Conservation (phyloP, 2,113 vertebrate species). For the Proteles cristata region DNA sequence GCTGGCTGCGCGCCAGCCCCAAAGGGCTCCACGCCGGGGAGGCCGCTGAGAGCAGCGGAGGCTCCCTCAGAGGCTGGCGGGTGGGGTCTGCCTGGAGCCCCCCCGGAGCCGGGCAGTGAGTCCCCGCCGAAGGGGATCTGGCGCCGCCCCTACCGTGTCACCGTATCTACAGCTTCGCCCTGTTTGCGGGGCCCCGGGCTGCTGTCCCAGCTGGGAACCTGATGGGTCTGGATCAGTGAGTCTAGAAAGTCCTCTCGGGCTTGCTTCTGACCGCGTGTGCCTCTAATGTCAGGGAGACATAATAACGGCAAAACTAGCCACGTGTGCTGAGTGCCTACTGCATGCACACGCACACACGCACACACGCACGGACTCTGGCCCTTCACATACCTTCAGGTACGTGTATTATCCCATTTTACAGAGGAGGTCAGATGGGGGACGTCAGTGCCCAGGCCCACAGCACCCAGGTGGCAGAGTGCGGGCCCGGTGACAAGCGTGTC, state of each 20-base stretch:
- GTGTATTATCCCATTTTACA: background rate
- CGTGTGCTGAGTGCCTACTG: background rate
- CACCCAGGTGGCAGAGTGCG: background rate
- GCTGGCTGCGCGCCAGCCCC: background rate
- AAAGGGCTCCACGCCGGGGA: background rate
- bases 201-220: background rate
- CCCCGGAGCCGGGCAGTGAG: background rate
- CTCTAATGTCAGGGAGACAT: background rate
- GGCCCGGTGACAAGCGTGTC: no score
- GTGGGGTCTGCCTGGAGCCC: background rate
- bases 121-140: background rate
- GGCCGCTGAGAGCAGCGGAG: background rate
- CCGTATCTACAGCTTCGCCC: background rate
- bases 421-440: background rate
- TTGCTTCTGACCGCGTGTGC: no score
- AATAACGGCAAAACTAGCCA: background rate
- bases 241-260: background rate
- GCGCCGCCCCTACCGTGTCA: rapidly evolving
- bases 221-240: background rate
- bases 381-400: background rate
- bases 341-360: no score
- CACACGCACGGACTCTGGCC: background rate
- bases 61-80: background rate
- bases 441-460: background rate
- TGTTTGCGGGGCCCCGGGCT: background rate